Evolutionary conservation across 2,888 invertebrate species (phyloP).

Genomic region (Tipula confusa): DNA sequence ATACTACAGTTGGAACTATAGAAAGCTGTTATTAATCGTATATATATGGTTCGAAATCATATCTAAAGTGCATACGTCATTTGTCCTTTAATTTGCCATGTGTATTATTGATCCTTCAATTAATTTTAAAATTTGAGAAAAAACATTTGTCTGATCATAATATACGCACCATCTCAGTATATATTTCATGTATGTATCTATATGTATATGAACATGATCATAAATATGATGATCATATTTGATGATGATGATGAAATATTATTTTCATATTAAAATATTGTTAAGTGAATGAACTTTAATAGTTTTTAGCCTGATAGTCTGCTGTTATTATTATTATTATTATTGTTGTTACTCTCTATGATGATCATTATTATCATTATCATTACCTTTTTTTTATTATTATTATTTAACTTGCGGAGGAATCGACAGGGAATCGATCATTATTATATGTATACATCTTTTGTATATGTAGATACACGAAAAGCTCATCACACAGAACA

Average conservation of each 20-base stretch:
- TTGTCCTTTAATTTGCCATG: background rate
- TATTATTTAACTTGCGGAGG: conserved; percentile 12
- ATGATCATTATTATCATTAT: conserved; percentile 25
- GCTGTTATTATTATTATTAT: conserved; percentile 8
- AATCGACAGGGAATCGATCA: conserved; percentile 25
- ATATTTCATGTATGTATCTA: background rate
- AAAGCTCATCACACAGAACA: background rate
- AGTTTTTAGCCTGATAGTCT: conserved; percentile 20
- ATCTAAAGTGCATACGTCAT: background rate
- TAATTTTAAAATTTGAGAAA: background rate
- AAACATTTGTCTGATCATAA: background rate
- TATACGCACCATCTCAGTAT: background rate
- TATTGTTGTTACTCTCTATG: conserved; percentile 13
- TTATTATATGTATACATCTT: background rate
- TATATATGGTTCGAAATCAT: background rate
- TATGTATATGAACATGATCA: background rate
- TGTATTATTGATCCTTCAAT: background rate
- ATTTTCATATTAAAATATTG: background rate
- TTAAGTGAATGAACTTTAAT: conserved; percentile 25
- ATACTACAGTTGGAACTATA: background rate
- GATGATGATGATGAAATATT: conserved; percentile 1
- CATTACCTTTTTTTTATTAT: conserved; percentile 8
- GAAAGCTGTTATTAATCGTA: background rate
- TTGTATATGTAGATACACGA: background rate
- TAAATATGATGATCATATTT: background rate